Conservation (phyloP, 2,113 vertebrate species). For the Ovis canadensis region DNA sequence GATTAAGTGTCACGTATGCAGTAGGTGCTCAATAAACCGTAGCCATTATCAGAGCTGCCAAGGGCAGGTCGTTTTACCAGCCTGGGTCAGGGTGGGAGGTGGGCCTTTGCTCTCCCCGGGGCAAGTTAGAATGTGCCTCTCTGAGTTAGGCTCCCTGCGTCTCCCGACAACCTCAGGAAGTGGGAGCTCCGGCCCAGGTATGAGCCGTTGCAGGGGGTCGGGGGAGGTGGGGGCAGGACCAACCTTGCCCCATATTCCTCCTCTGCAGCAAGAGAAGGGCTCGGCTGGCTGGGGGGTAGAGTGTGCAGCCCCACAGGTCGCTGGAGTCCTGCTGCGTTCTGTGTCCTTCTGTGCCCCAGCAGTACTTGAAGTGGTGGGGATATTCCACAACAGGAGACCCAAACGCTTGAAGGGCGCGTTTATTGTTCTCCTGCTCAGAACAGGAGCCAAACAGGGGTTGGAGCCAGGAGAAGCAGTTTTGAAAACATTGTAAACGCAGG, state of each 20-base stretch:
- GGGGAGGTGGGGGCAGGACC: fast-evolving
- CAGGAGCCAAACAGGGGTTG: neutral
- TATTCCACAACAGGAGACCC: fast-evolving
- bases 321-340: neutral
- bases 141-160: slow-evolving; percentile 12
- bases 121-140: slow-evolving; percentile 19
- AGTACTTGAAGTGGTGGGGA: fast-evolving
- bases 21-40: fast-evolving
- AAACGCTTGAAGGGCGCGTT: fast-evolving
- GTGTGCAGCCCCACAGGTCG: neutral
- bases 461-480: neutral
- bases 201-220: fast-evolving
- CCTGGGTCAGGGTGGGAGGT: neutral
- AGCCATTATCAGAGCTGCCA: fast-evolving
- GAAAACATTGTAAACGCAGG: neutral
- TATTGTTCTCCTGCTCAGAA: neutral
- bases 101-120: fast-evolving
- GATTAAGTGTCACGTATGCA: fast-evolving
- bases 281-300: neutral
- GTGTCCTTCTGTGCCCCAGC: too few relatives aligned
- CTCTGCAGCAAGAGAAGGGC: neutral
- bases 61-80: fast-evolving
- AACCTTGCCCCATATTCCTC: neutral
- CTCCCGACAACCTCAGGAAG: neutral
- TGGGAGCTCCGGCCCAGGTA: neutral